Base-by-base conservation (phyloP, 1,140 invertebrate genomes). In the Nebria ingens region DNA sequence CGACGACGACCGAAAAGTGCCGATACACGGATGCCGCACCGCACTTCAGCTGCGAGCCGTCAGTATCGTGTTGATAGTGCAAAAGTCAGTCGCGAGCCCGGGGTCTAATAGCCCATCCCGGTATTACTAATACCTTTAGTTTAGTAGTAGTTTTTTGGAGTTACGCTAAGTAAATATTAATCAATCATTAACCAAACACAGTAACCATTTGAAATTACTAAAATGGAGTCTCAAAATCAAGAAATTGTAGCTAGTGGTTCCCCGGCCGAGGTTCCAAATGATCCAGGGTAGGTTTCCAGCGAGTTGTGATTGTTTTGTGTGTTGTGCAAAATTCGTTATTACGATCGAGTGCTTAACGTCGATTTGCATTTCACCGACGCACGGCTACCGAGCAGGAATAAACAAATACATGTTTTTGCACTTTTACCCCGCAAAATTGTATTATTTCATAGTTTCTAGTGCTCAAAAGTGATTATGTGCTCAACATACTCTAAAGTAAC, bases 241-340 rank as follows among this genome's bases (percentile, higher is more conserved):
- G 85, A 87, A 62, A 79, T 83, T 68, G 77, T 80, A 64, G 79
- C 80, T 62, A 80, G 83, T 71, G 83, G 82, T 67, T 85, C 86
- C 65, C 84, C 86, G 55, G 84, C 84, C 54, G 88, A 91, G 77
- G 85, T 89, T 72, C 86, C 87, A 73, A 90, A 91, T 79, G 87
- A 91, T 78, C 88, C 88, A 72, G 88, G 88, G 87, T 91, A 85
- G 77, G 83, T 78, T 60, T 54, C 20, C 6, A 54, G 20, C 22
- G 52, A 21, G n/a, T 19, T 29, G 22, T 51, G 54, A 23, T 51
- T 19, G 38, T 17, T 21, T 45, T 45, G 40, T 45, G 15, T 45
- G 9, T 45, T 45, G n/a, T 34, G 25, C 25, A 34, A 34, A n/a
- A n/a, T n/a, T n/a, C n/a, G n/a, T n/a, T n/a, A n/a, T n/a, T n/a